Evolutionary conservation across 2,888 invertebrate species (phyloP), one percentile per base, ranked within the genome.

Genomic region (Macroteleia sp.): DNA sequence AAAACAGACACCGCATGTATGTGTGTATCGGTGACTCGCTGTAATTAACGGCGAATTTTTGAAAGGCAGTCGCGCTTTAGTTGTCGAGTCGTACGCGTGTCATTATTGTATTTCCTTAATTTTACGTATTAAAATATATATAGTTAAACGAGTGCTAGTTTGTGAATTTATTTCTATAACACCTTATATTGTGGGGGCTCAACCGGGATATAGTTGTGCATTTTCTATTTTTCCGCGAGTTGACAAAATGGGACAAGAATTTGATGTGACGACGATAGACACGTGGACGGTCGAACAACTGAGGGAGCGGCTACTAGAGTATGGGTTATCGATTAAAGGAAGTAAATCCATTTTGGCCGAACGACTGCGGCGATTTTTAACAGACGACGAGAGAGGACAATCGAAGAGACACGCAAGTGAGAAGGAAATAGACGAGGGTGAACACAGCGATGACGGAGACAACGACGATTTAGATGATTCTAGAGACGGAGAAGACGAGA

Each of bases 141-240:
- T n/a, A n/a, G n/a, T n/a, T 25, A 5, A 25, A 25, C 25, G 25
- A 25, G 25, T 25, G 3, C 25, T 25, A n/a, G n/a, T n/a, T 25
- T 25, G 25, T 25, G 25, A 25, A 6, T 25, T 3, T 25, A 5
- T 25, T 25, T 25, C 6, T 25, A n/a, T n/a, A n/a, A n/a, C n/a
- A n/a, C n/a, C n/a, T n/a, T n/a, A n/a, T n/a, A n/a, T 42, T 32
- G 17, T 42, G 42, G 42, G 42, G 42, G 42, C 42, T 42, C 42
- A 19, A 16, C 42, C 42, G 42, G 42, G 42, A 42, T 42, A 39
- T 34, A 44, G 20, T 12, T 17, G 16, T 12, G 46, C 2, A 25
- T 25, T 32, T 32, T 10, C 10, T 2, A 8, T 32, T 32, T 32
- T 32, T 32, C 10, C 8, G 32, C 2, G n/a, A 25, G 25, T 25